Evolutionary conservation across 2,888 invertebrate species (phyloP), one percentile per base, ranked within the genome.

Genomic region (Altica lythri): DNA sequence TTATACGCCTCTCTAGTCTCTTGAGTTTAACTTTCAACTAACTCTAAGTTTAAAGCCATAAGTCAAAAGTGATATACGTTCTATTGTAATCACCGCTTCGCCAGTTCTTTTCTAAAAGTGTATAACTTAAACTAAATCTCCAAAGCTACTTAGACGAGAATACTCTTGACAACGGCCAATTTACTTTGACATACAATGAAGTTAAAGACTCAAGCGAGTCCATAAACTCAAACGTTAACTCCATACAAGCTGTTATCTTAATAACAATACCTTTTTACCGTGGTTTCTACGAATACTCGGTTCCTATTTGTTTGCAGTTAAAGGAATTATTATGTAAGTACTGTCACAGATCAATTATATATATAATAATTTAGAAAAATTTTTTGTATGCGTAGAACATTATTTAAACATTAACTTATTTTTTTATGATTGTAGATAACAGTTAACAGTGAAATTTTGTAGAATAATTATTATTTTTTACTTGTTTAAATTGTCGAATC

Each of bases 11-110:
- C 18, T 22, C n/a, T 16, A 5, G 29, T 14, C 32, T 17, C 49
- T 16, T 19, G 12, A 37, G 18, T 37, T 37, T 10, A 30, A 49
- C 40, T 49, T 49, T 32, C 42, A 32, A 49, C 9, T 32, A 40
- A 13, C 40, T 42, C 25, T 32, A 49, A 40, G 14, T 49, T 49
- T 12, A 4, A 4, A 30, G 32, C 49, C 40, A 40, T 42, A 49
- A 49, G 12, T 49, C 49, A 49, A 49, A 49, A 49, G 48, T 49
- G 42, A 49, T 49, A 49, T 49, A 49, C 40, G 40, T 49, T 22
- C 49, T 27, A 49, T 42, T 49, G 49, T 49, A 49, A 49, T 49
- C 49, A 49, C 40, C 19, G 32, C 49, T n/a, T 32, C 32, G 19
- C 40, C 40, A 16, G 40, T 49, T 49, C 49, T 49, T 49, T 49